Percentiles rank a stretch among this genome's conserved stretches.
These are phyloP conservation scores for Chalcosyrphus nemorum DNA, from an alignment of 2,888 invertebrate genomes.

Conservation along the genomic window DNA sequence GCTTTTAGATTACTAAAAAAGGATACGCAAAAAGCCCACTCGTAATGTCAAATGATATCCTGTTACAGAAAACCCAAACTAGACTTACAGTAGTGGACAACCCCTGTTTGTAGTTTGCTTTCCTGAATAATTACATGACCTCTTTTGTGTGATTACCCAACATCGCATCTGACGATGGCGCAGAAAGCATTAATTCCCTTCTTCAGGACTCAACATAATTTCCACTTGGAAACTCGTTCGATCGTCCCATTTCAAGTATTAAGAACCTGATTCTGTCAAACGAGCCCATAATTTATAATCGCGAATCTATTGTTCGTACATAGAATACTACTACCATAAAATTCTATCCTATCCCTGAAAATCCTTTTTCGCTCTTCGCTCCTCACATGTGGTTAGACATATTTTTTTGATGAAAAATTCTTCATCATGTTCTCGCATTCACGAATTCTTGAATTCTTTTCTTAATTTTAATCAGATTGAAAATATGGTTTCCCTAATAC, in stretches of 20 bases:
- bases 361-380: constrained; percentile 1
- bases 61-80: too few relatives aligned
- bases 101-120: too few relatives aligned
- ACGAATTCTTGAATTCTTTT: constrained; percentile 50
- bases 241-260: not conserved
- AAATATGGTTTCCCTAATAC: constrained; percentile 68
- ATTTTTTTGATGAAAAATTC: constrained; percentile 3
- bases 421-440: constrained; percentile 36
- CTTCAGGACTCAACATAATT: not conserved
- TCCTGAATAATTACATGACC: not conserved
- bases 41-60: too few relatives aligned
- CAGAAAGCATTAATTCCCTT: not conserved
- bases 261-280: constrained; percentile 9
- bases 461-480: constrained; percentile 71
- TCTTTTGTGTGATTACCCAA: constrained; percentile 2
- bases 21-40: too few relatives aligned
- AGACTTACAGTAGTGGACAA: too few relatives aligned
- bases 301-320: constrained; percentile 28
- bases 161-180: not conserved
- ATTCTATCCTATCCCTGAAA: constrained; percentile 23
- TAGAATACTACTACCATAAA: constrained; percentile 32
- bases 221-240: not conserved
- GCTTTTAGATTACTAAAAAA: too few relatives aligned
- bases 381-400: not conserved
- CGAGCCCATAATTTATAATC: constrained; percentile 5